A percentile compares a stretch with the other conserved stretches of the same genome.
phyloP scores from a whole-genome alignment of 2,888 invertebrate species.

The Argyresthia goedartella region DNA sequence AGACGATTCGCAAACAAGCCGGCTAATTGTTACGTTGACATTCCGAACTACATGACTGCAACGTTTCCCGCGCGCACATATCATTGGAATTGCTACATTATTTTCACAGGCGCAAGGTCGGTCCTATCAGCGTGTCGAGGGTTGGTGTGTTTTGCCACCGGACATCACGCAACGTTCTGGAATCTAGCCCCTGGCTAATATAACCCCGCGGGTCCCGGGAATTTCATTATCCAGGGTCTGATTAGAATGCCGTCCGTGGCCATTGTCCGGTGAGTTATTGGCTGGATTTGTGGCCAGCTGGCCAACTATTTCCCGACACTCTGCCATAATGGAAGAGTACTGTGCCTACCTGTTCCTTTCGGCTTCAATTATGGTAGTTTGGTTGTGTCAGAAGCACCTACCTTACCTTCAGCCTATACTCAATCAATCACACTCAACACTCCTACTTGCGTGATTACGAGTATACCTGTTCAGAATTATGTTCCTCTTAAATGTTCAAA shows the following conservation, averaged over 20 bases:
- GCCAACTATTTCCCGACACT: no score
- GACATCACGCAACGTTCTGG: no score
- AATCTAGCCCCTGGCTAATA: neutral
- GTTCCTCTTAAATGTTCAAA: no score
- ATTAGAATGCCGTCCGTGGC: constrained; percentile 38
- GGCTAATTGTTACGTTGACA: constrained; percentile 2
- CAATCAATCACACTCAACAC: no score
- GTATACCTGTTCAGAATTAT: no score
- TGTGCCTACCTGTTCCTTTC: no score
- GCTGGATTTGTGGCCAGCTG: no score
- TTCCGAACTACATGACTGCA: neutral
- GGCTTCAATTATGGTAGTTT: no score
- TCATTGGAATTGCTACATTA: neutral
- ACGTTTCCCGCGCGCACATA: neutral
- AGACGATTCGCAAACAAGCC: constrained; percentile 1
- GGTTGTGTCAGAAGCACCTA: no score
- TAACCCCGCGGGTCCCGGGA: constrained; percentile 25
- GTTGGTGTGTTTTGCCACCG: neutral
- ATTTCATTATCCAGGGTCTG: constrained; percentile 49
- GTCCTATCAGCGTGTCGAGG: neutral
- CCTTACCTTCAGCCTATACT: no score
- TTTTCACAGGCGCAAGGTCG: neutral
- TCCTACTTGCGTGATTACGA: no score
- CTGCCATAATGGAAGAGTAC: no score
- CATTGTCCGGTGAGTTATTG: constrained; percentile 59